Conservation (phyloP, 1,140 invertebrate genomes). For the Drosophila parvula region DNA sequence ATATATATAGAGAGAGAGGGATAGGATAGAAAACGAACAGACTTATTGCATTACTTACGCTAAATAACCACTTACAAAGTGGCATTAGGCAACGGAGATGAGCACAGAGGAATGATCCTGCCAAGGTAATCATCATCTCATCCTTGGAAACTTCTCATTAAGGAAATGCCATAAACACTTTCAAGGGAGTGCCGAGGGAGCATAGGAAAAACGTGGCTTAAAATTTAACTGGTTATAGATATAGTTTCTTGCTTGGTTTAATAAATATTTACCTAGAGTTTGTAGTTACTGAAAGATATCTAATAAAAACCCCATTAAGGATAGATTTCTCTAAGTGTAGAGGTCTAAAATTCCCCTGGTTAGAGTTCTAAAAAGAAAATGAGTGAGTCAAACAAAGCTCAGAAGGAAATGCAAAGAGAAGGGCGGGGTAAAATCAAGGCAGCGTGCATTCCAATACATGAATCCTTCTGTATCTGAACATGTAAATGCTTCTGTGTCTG, state of each 20-base stretch:
- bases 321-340: conserved; percentile 5
- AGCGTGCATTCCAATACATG: conserved; percentile 34
- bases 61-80: conserved; percentile 81
- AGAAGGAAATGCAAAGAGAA: conserved; percentile 12
- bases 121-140: conserved; percentile 53
- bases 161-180: conserved; percentile 37
- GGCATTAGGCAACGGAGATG: conserved; percentile 42
- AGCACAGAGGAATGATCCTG: conserved; percentile 35
- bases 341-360: conserved; percentile 6
- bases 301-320: not conserved
- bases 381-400: not conserved
- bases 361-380: conserved; percentile 15
- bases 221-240: not conserved
- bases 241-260: not conserved
- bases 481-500: conserved; percentile 19
- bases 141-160: conserved; percentile 64
- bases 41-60: conserved; percentile 82
- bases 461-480: conserved; percentile 10
- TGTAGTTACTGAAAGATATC: too few relatives aligned
- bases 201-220: not conserved
- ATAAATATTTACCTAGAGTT: too few relatives aligned
- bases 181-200: conserved; percentile 27
- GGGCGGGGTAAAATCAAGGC: conserved; percentile 53
- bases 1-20: conserved; percentile 20
- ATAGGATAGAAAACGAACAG: conserved; percentile 55